A percentile compares a stretch with the other conserved stretches of the same genome.
Conservation (phyloP, 2,113 vertebrate species). For the Notarius lentiginosus region DNA sequence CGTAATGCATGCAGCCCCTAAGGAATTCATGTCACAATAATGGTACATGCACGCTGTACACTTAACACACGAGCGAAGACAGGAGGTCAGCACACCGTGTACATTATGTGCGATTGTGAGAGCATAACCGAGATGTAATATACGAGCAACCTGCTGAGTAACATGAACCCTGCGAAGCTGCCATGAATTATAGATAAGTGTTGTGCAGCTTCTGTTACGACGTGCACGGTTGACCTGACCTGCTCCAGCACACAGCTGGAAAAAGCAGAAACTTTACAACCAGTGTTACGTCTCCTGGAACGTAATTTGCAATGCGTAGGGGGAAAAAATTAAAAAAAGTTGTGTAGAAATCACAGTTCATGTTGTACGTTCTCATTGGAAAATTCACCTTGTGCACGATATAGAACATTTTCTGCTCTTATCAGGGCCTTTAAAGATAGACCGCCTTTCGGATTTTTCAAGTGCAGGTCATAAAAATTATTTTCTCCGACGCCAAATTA, state of each 20-base stretch:
- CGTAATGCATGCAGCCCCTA: not conserved
- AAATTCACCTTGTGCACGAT: not conserved
- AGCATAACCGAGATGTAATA: not conserved
- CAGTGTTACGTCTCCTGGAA: not conserved
- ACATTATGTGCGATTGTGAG: not conserved
- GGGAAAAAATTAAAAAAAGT: not conserved
- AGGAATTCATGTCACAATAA: not conserved
- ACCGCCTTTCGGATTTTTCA: too few species aligned
- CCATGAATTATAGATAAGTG: slow-evolving; percentile 53
- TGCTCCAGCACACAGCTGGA: slow-evolving; percentile 26
- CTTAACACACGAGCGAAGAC: not conserved
- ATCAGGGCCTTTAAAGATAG: not conserved
- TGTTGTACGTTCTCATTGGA: not conserved
- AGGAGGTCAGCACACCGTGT: not conserved
- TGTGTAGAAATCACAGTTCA: not conserved
- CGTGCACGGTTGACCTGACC: slow-evolving; percentile 30
- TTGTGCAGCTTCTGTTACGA: slow-evolving; percentile 38
- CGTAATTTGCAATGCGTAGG: not conserved
- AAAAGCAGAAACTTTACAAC: not conserved
- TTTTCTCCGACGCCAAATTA: too few species aligned
- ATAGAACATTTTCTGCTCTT: not conserved
- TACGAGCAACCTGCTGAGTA: slow-evolving; percentile 35
- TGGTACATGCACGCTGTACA: not conserved
- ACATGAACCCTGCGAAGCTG: slow-evolving; percentile 33
- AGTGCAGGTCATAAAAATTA: too few species aligned